Evolutionary conservation across 1,140 invertebrate genomes (phyloP).

Genomic region (Oedothorax gibbosus): DNA sequence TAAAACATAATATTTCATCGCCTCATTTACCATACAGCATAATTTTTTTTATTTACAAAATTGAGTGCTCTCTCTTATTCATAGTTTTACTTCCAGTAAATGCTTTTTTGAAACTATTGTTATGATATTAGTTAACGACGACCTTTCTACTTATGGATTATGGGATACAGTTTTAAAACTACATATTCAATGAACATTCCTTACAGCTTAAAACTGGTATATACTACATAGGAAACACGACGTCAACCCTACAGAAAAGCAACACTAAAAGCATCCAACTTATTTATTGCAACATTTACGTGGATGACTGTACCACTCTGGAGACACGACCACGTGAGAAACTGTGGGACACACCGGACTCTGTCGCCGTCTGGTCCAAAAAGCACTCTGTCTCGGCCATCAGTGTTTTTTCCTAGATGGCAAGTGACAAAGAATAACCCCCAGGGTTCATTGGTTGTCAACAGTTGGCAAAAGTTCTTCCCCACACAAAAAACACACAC

Average conservation of each 20-base stretch:
- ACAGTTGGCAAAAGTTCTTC: constrained; percentile 29
- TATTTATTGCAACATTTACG: constrained; percentile 15
- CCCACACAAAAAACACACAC: not conserved
- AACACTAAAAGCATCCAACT: constrained; percentile 23
- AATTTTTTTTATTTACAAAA: no score
- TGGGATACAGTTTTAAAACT: no score
- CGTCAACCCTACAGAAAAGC: not conserved
- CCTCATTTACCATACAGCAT: no score
- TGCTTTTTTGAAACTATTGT: no score
- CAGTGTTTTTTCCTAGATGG: constrained; percentile 22
- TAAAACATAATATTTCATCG: no score
- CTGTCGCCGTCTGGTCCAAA: constrained; percentile 44
- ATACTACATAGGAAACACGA: no score
- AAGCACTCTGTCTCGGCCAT: constrained; percentile 12
- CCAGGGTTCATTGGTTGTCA: constrained; percentile 34
- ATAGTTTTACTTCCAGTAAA: no score
- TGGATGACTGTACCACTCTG: not conserved
- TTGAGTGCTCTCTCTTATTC: no score
- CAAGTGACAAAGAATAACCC: constrained; percentile 39
- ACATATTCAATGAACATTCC: no score
- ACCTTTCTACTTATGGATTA: no score
- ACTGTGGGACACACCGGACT: not conserved
- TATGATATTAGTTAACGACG: no score
- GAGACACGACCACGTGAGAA: constrained; percentile 23
- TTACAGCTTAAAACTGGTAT: no score